Percentiles rank a stretch among this genome's conserved stretches.
phyloP scores from a whole-genome alignment of 2,888 invertebrate genomes.

The Halocaridina rubra region DNA sequence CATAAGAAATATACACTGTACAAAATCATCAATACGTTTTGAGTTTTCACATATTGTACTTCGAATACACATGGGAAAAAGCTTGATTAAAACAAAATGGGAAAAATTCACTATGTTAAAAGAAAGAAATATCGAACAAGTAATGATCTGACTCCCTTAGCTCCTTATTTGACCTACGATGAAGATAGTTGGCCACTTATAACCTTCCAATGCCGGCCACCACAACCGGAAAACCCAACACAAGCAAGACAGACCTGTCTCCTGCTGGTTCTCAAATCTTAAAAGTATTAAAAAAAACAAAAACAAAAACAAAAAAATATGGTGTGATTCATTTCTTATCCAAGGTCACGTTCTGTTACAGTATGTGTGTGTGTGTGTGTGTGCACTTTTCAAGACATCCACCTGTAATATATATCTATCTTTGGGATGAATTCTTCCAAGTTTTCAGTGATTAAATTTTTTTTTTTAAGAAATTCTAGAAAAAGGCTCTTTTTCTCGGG shows the following conservation, averaged over 20 bases:
- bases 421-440: no score
- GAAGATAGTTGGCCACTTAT: conserved; percentile 22
- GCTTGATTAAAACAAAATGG: no score
- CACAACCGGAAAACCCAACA: conserved; percentile 31
- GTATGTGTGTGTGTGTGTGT: no score
- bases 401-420: no score
- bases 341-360: no score
- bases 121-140: conserved; percentile 25
- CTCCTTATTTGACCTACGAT: conserved; percentile 9
- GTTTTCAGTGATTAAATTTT: not conserved
- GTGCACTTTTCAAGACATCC: no score
- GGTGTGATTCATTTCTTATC: conserved; percentile 9
- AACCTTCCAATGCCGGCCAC: conserved; percentile 20
- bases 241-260: not conserved
- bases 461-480: not conserved
- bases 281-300: no score
- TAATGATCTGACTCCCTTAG: conserved; percentile 10
- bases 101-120: no score
- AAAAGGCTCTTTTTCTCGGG: not conserved
- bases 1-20: no score
- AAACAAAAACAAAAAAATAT: not conserved
- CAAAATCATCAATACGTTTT: no score
- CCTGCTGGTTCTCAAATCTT: conserved; percentile 5
- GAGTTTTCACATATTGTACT: no score
- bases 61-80: no score